Evolutionary conservation across 1,140 invertebrate species (phyloP), one percentile per base, ranked within the genome.

Genomic region (Caenorhabditis tropicalis): DNA sequence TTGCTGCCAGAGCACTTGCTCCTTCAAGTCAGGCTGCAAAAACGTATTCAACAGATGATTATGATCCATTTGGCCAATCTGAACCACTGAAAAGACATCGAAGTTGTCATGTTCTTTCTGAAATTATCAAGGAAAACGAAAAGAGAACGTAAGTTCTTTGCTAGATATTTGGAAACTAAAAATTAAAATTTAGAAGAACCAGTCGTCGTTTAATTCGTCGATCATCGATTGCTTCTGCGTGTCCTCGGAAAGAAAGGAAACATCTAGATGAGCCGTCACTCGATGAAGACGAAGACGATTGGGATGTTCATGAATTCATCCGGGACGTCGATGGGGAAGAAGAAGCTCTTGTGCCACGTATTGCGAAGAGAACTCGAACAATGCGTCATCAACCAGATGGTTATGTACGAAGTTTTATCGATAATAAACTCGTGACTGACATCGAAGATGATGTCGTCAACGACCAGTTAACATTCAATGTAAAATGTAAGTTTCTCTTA

Each of bases 401-500:
- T 43, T 87, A 86, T 70, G 86, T 87, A 10, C 53, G 85, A n/a
- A 87, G 86, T 36, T 87, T 87, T 31, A 87, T 87, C 19, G 86
- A 87, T 82, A 87, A 87, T 39, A 81, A 82, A 48, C 49, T 87
- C 9, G 85, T 87, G 19, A 56, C 87, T 19, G 85, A 87, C 16
- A 70, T 83, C 21, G 86, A 87, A 31, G 86, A 86, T 49, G 83
- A 86, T 33, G 74, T 70, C 6, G 79, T 86, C 4, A 53, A 56
- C 46, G 86, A 87, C 39, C 80, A 85, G 29, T 39, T 85, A 15
- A 56, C 84, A 19, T 81, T 46, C 39, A 85, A 82, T 48, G 49
- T 85, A 3, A 81, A 81, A 51, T 85, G 84, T 84, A 5, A 36
- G 82, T 58, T 39, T 16, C 7, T 29, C 27, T 5, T 49, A 15